These are phyloP conservation scores for Onychomys torridus DNA, from an alignment of 2,797 vertebrate genomes.

Conservation along the genomic window DNA sequence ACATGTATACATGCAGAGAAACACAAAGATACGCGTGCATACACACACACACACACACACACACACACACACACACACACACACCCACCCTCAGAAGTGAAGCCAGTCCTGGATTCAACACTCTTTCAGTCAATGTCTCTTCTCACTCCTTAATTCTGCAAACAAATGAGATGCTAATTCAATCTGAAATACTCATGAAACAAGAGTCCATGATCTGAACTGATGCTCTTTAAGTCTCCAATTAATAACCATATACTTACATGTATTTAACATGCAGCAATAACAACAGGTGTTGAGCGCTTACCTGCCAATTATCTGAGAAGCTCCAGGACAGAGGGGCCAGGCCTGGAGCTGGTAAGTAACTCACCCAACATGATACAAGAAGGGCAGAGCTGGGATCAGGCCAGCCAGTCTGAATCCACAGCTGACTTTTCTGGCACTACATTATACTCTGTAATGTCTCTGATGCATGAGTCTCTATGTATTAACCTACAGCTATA, in stretches of 20 bases:
- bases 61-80: no score
- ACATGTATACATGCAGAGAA: neutral
- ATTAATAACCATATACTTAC: neutral
- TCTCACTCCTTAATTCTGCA: neutral
- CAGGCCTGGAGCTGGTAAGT: neutral
- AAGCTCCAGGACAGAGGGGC: neutral
- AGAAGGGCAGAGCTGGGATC: neutral
- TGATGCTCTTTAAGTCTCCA: neutral
- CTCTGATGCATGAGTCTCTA: neutral
- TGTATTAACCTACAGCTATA: neutral
- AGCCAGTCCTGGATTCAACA: neutral
- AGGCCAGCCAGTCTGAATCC: neutral
- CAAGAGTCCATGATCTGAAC: neutral
- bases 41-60: no score
- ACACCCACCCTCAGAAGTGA: neutral
- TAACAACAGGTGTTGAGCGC: neutral
- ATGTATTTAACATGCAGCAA: neutral
- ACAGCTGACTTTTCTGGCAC: neutral
- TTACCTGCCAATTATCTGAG: neutral
- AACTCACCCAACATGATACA: neutral
- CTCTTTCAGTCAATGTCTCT: neutral
- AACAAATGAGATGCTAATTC: slow-evolving; percentile 32
- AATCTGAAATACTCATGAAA: slow-evolving; percentile 5
- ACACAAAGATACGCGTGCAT: neutral
- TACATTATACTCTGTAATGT: fast-evolving